Conservation (phyloP, 2,113 vertebrate species). For the Ochotona princeps region DNA sequence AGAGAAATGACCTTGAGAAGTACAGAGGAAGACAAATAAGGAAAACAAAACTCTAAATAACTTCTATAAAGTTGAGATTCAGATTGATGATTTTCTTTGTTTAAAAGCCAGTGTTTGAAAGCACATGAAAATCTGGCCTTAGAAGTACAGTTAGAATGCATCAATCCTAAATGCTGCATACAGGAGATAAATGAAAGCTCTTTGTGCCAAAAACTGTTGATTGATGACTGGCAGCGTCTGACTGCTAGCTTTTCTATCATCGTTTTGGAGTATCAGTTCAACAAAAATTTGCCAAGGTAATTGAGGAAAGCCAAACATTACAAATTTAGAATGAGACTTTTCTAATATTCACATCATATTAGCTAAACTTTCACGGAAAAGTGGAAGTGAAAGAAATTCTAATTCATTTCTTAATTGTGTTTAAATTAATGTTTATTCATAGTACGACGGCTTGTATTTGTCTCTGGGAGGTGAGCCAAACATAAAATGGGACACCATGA, state of each 20-base stretch:
- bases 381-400: conserved; percentile 1
- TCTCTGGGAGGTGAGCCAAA: background rate
- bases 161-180: conserved; percentile 61
- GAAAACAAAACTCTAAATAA: conserved; percentile 71
- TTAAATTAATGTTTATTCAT: conserved; percentile 47
- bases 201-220: conserved; percentile 68
- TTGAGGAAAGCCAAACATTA: conserved; percentile 76
- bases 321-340: conserved; percentile 71
- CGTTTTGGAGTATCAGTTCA: conserved; percentile 67
- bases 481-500: background rate
- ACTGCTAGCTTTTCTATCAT: conserved; percentile 74
- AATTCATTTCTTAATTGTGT: background rate
- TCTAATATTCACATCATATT: conserved; percentile 61
- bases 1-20: conserved; percentile 82
- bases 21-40: conserved; percentile 69
- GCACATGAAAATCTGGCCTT: conserved; percentile 80
- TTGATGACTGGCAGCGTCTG: conserved; percentile 71
- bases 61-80: conserved; percentile 81
- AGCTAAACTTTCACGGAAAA: conserved; percentile 64
- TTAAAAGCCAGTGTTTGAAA: conserved; percentile 72
- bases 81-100: conserved; percentile 83
- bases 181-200: conserved; percentile 74
- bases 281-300: conserved; percentile 75
- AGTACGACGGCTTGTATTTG: background rate
- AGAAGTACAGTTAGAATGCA: conserved; percentile 71